These are phyloP conservation scores for Miltochrista miniata DNA, from an alignment of 2,888 invertebrate genomes.

Conservation along the genomic window DNA sequence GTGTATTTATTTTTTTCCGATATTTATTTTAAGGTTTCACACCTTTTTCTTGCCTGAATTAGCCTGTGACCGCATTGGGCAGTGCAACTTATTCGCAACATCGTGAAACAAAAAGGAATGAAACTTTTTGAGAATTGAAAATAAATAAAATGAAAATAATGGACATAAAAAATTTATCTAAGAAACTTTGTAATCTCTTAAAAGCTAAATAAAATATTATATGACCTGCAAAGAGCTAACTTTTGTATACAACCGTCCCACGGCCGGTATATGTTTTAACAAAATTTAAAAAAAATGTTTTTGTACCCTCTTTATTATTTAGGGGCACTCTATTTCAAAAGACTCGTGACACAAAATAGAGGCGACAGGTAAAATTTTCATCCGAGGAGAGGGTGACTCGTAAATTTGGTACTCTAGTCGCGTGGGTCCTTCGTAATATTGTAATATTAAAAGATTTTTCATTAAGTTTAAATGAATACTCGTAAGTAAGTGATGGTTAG, in stretches of 20 bases:
- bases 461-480: conserved; percentile 57
- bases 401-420: conserved; percentile 23
- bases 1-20: too few relatives aligned
- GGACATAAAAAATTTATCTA: too few relatives aligned
- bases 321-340: conserved; percentile 25
- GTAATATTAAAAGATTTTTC: conserved; percentile 63
- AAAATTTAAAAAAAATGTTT: conserved; percentile 23
- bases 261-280: conserved; percentile 17
- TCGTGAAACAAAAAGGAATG: neutral
- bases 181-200: neutral
- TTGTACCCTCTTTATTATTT: conserved; percentile 30
- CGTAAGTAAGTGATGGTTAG: conserved; percentile 32
- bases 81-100: too few relatives aligned
- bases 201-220: neutral
- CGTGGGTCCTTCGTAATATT: conserved; percentile 42
- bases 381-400: conserved; percentile 21
- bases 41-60: too few relatives aligned
- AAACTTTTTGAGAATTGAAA: too few relatives aligned
- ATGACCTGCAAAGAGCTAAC: neutral
- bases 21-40: too few relatives aligned
- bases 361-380: conserved; percentile 35
- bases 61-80: too few relatives aligned
- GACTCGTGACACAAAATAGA: conserved; percentile 11
- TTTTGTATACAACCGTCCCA: conserved; percentile 8
- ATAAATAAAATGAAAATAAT: too few relatives aligned